phyloP scores from a whole-genome alignment of 2,113 vertebrate species.

The Peromyscus leucopus region DNA sequence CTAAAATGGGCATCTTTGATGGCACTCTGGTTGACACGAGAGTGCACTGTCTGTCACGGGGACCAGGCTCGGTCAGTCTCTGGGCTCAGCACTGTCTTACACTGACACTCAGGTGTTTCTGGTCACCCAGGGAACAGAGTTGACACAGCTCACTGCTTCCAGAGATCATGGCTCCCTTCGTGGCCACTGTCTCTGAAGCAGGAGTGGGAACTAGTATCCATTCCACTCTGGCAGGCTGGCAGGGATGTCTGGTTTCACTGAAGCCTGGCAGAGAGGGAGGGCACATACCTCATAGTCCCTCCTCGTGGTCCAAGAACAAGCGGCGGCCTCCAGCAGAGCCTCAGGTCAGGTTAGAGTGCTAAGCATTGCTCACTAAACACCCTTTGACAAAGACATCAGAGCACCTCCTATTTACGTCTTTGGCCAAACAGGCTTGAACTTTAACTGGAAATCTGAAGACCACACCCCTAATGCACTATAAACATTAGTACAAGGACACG shows the following conservation, averaged over 20 bases:
- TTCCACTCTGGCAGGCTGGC: not conserved
- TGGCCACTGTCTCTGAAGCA: not conserved
- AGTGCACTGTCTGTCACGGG: not conserved
- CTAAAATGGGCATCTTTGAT: not conserved
- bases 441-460: conserved; percentile 11
- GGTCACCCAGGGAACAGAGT: not conserved
- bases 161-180: not conserved
- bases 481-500: not conserved
- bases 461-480: not conserved
- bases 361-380: not conserved
- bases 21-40: rapidly evolving
- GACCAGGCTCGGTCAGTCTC: not conserved
- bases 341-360: rapidly evolving
- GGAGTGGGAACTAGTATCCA: not conserved
- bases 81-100: not conserved
- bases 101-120: not conserved
- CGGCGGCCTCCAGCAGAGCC: not conserved
- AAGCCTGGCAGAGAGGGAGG: not conserved
- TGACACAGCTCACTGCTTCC: not conserved
- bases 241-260: not conserved
- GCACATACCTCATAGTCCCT: not conserved
- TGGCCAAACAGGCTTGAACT: not conserved
- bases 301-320: not conserved
- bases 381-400: not conserved
- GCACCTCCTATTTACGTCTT: not conserved